These are phyloP conservation scores for Xenopus tropicalis DNA, from an alignment of 2,113 vertebrate species.

Conservation along the genomic window DNA sequence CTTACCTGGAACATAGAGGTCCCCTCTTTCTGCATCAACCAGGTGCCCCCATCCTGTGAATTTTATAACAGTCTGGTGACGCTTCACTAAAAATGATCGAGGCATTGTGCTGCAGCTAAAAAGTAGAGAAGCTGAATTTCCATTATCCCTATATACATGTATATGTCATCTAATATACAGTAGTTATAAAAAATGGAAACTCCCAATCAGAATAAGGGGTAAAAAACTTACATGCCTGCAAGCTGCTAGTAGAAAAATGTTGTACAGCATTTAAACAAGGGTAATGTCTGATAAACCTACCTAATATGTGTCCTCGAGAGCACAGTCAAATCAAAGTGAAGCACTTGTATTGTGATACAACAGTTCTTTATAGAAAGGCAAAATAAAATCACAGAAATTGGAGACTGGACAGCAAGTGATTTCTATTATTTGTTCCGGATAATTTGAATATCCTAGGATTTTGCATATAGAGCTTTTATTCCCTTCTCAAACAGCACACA, in stretches of 20 bases:
- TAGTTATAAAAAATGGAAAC: too few species aligned
- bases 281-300: not conserved
- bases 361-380: not conserved
- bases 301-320: not conserved
- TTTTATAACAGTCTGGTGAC: slow-evolving; percentile 40
- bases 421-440: slow-evolving; percentile 20
- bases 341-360: not conserved
- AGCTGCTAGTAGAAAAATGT: not conserved
- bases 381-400: slow-evolving; percentile 6
- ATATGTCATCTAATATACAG: too few species aligned
- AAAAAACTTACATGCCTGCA: not conserved
- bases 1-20: slow-evolving; percentile 58
- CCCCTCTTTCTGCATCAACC: slow-evolving; percentile 57
- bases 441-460: slow-evolving; percentile 41
- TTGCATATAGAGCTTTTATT: slow-evolving; percentile 37
- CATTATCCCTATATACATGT: too few species aligned
- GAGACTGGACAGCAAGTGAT: not conserved
- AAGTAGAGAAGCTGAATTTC: not conserved
- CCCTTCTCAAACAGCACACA: slow-evolving; percentile 23
- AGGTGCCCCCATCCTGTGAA: slow-evolving; percentile 52
- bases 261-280: not conserved
- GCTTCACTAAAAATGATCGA: slow-evolving; percentile 58
- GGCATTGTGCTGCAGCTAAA: slow-evolving; percentile 50
- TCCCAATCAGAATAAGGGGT: too few species aligned
- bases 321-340: not conserved